Evolutionary conservation across 2,113 vertebrate species (phyloP).

Genomic region (Gulo gulo): DNA sequence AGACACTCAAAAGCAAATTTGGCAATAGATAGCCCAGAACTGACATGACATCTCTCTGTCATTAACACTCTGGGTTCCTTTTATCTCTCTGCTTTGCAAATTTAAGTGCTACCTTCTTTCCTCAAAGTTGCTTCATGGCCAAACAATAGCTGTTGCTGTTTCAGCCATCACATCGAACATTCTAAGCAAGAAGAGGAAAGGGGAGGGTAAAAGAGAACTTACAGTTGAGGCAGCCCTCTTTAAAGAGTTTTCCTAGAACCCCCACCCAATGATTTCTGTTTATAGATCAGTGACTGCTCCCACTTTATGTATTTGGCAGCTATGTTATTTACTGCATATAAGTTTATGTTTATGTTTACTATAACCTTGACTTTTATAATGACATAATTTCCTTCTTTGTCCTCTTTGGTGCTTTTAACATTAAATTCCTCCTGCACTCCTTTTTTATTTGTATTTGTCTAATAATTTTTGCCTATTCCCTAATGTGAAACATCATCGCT

Average conservation of each 20-base stretch:
- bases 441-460: background rate
- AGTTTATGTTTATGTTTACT: background rate
- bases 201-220: background rate
- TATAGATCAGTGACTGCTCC: background rate
- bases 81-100: background rate
- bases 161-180: background rate
- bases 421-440: background rate
- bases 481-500: background rate
- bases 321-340: background rate
- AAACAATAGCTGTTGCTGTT: background rate
- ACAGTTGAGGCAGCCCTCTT: background rate
- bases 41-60: background rate
- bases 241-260: background rate
- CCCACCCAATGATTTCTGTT: background rate
- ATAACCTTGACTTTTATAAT: background rate
- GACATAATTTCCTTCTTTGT: background rate
- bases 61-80: background rate
- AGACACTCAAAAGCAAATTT: background rate
- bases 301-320: background rate
- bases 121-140: background rate
- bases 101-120: background rate
- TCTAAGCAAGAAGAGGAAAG: background rate
- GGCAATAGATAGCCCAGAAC: background rate
- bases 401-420: background rate
- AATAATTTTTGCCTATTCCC: background rate